A percentile compares a stretch with the other conserved stretches of the same genome.
Conservation (phyloP, 2,113 vertebrate species). For the Artemisiospiza belli region DNA sequence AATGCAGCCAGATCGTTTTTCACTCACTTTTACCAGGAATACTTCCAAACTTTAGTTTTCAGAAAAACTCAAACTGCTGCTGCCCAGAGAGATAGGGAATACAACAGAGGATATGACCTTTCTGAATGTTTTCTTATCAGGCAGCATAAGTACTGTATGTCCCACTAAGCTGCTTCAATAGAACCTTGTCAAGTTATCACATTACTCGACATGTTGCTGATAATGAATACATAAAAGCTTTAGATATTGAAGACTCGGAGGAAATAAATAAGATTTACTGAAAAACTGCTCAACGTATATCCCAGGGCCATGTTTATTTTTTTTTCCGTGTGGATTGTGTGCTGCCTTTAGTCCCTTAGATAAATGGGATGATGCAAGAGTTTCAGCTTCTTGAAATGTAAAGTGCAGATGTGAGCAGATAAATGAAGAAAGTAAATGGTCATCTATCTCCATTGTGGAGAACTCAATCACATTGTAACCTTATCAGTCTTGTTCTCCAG, state of each 20-base stretch:
- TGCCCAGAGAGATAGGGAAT: conserved; percentile 52
- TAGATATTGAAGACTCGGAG: conserved; percentile 59
- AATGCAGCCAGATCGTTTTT: neutral
- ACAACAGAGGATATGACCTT: conserved; percentile 67
- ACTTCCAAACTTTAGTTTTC: conserved; percentile 48
- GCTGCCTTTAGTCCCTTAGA: conserved; percentile 38
- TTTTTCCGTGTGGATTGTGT: conserved; percentile 16
- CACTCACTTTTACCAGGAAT: neutral
- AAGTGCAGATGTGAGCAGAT: conserved; percentile 34
- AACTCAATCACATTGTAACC: conserved; percentile 38
- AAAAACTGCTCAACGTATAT: conserved; percentile 52
- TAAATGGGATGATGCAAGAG: conserved; percentile 48
- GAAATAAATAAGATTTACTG: conserved; percentile 71
- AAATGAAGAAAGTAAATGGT: conserved; percentile 51
- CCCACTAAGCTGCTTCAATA: conserved; percentile 68
- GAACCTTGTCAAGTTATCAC: conserved; percentile 71
- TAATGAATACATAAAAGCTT: conserved; percentile 73
- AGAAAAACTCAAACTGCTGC: neutral
- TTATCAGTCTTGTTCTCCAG: neutral
- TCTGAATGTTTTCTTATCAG: conserved; percentile 70
- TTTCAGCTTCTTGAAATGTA: conserved; percentile 49
- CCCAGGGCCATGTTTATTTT: conserved; percentile 17
- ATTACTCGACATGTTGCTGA: conserved; percentile 66
- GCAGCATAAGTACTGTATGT: conserved; percentile 60
- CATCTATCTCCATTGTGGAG: conserved; percentile 41